Percentiles rank a stretch among this genome's conserved stretches.
phyloP scores from a whole-genome alignment of 2,113 vertebrate species.

The Nesoenas mayeri region DNA sequence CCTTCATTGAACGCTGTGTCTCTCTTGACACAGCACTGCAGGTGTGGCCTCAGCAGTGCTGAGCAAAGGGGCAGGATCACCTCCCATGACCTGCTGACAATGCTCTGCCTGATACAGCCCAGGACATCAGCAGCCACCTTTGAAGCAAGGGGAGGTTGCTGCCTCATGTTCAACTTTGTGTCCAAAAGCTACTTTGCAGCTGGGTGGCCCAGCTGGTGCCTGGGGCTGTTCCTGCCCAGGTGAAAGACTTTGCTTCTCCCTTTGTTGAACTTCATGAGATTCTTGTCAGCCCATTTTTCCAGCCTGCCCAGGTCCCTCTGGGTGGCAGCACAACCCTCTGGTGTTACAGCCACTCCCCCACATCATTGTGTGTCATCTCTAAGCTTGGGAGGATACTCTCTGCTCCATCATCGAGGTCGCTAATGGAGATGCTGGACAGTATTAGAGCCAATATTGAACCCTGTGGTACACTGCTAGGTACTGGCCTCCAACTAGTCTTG shows the following conservation, averaged over 20 bases:
- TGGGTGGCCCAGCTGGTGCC: background rate
- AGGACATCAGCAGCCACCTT: background rate
- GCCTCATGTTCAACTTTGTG: background rate
- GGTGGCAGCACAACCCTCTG: background rate
- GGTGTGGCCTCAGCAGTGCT: background rate
- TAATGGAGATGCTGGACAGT: background rate
- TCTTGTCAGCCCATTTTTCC: background rate
- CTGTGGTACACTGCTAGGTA: background rate
- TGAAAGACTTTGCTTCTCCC: background rate
- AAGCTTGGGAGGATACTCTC: background rate
- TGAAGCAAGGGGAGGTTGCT: background rate
- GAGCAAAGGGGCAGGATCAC: background rate
- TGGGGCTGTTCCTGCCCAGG: background rate
- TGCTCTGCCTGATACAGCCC: background rate
- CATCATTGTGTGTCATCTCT: background rate
- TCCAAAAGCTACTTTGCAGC: background rate
- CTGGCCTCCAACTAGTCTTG: background rate
- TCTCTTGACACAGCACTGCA: background rate
- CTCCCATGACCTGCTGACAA: rapidly evolving
- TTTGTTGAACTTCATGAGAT: background rate
- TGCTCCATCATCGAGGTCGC: background rate
- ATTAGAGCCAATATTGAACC: background rate
- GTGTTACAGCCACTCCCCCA: background rate
- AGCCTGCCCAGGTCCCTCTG: background rate
- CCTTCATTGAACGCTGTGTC: background rate